Conservation (phyloP, 2,888 invertebrate genomes). For the Trachelus troglodyta region DNA sequence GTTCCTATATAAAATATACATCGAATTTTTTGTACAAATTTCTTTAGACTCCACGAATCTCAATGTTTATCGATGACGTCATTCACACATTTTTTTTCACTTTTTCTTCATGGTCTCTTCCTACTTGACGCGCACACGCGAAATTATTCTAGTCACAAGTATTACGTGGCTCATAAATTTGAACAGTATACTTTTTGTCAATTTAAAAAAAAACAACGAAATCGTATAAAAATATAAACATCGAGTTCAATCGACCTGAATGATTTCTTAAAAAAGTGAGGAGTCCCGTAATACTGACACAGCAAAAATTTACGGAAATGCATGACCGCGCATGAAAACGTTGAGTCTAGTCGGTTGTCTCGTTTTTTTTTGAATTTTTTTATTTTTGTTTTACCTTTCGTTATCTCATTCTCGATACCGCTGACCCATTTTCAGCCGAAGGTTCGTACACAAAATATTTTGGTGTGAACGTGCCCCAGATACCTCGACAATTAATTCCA, state of each 20-base stretch:
- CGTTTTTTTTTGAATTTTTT: not conserved
- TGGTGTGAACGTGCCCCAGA: not conserved
- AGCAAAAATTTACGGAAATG: not conserved
- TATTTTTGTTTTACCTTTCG: not conserved
- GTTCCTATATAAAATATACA: too few relatives aligned
- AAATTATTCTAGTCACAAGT: not conserved
- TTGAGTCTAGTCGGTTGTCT: not conserved
- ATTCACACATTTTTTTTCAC: not conserved
- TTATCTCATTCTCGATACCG: not conserved
- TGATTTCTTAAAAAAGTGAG: not conserved
- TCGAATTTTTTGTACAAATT: not conserved
- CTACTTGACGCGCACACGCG: not conserved
- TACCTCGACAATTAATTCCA: not conserved
- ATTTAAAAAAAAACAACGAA: not conserved
- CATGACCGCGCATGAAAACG: not conserved
- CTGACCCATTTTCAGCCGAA: slow-evolving; percentile 2
- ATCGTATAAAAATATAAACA: not conserved
- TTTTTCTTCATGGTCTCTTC: not conserved
- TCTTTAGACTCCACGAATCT: not conserved
- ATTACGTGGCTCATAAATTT: not conserved
- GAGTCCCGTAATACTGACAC: not conserved
- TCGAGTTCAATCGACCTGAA: not conserved
- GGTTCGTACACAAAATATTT: not conserved
- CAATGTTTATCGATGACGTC: not conserved
- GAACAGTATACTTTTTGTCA: not conserved